These are phyloP conservation scores for Palythoa heliodiscus DNA, from an alignment of 92 coral and sea anemone genomes.

Conservation along the genomic window DNA sequence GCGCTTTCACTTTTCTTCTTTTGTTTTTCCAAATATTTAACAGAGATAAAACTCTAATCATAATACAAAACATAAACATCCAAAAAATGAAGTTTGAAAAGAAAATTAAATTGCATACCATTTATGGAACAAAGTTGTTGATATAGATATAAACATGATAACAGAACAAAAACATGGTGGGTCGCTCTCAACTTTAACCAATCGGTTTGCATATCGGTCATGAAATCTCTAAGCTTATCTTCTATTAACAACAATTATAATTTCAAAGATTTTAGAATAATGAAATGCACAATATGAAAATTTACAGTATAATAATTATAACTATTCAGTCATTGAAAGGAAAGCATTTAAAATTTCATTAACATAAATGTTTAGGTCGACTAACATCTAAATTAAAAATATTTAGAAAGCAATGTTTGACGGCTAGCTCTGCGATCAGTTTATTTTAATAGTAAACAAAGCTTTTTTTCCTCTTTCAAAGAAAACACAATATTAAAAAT, in stretches of 20 bases:
- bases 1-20: too few relatives aligned
- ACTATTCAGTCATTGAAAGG: not conserved
- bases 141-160: not conserved
- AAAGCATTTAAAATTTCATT: not conserved
- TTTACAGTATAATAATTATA: too few relatives aligned
- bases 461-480: not conserved
- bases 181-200: not conserved
- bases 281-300: not conserved
- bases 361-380: not conserved
- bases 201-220: not conserved
- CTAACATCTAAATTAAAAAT: not conserved
- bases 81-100: too few relatives aligned
- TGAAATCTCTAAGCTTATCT: not conserved
- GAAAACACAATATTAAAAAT: not conserved
- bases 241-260: not conserved
- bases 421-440: not conserved
- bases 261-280: not conserved
- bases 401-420: not conserved
- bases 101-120: too few relatives aligned
- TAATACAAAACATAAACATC: too few relatives aligned
- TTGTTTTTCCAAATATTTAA: too few relatives aligned
- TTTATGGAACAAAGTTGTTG: too few relatives aligned
- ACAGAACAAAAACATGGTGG: not conserved
- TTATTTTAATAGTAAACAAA: not conserved
- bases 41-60: too few relatives aligned